phyloP scores from a whole-genome alignment of 2,113 vertebrate genomes.

The Sciurus niger region DNA sequence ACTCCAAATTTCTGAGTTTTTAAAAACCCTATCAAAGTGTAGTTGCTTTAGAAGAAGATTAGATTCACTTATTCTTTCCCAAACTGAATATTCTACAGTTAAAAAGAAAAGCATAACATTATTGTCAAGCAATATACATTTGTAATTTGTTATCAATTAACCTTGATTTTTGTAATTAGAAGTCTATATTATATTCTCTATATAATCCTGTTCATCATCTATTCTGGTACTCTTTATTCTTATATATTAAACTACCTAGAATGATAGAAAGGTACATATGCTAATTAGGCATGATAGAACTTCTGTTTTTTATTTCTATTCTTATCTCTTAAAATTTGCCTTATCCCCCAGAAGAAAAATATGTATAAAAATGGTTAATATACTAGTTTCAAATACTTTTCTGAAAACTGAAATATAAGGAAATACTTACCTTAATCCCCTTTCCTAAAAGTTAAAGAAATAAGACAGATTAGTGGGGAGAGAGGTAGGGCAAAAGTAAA shows the following conservation, averaged over 20 bases:
- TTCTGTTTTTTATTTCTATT: neutral
- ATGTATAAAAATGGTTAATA: neutral
- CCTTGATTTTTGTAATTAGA: neutral
- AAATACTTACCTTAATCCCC: neutral
- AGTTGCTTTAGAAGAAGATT: neutral
- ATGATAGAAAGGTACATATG: neutral
- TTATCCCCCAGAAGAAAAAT: rapidly evolving
- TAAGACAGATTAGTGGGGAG: too few species aligned
- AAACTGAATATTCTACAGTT: neutral
- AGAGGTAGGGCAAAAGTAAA: too few species aligned
- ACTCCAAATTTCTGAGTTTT: neutral
- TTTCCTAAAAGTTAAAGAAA: neutral
- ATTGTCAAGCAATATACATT: neutral
- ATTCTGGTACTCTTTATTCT: neutral
- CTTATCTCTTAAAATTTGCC: neutral
- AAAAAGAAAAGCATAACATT: neutral
- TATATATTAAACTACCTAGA: neutral
- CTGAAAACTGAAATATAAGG: neutral
- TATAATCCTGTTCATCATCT: neutral
- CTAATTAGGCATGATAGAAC: neutral
- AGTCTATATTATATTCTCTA: neutral
- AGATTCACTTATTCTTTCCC: neutral
- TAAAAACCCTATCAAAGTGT: neutral
- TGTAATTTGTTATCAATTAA: constrained; percentile 13
- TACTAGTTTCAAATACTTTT: neutral